Conservation (phyloP, 2,113 vertebrate species). For the Aptenodytes patagonicus region DNA sequence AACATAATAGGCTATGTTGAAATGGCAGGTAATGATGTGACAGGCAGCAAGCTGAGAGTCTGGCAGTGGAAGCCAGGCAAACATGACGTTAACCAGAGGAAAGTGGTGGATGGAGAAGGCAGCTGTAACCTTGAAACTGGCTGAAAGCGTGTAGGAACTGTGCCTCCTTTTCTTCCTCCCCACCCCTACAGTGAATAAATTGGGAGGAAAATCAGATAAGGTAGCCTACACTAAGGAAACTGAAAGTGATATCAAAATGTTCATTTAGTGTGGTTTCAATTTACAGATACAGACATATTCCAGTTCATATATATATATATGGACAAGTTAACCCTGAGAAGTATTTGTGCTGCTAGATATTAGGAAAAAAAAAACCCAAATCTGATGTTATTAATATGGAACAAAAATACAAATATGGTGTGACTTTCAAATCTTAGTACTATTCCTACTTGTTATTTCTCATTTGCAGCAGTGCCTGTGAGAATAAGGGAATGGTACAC, state of each 20-base stretch:
- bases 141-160: not conserved
- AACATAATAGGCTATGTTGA: not conserved
- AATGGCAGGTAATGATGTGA: not conserved
- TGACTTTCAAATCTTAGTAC: not conserved
- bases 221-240: not conserved
- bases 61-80: not conserved
- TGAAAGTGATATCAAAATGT: not conserved
- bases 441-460: not conserved
- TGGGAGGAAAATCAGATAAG: not conserved
- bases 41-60: not conserved
- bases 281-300: not conserved
- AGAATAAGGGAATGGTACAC: constrained; percentile 9
- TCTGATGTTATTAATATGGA: not conserved
- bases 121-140: not conserved
- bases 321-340: not conserved
- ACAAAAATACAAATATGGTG: not conserved
- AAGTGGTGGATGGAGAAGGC: not conserved
- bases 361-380: not conserved
- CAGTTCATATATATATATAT: not conserved
- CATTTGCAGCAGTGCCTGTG: not conserved
- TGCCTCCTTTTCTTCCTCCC: not conserved
- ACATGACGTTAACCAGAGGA: not conserved
- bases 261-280: not conserved
- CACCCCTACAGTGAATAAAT: not conserved
- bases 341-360: not conserved